Percentiles rank a stretch among this genome's conserved stretches.
phyloP scores from a whole-genome alignment of 1,140 invertebrate genomes.

The Ceratoteleas bidentatus region DNA sequence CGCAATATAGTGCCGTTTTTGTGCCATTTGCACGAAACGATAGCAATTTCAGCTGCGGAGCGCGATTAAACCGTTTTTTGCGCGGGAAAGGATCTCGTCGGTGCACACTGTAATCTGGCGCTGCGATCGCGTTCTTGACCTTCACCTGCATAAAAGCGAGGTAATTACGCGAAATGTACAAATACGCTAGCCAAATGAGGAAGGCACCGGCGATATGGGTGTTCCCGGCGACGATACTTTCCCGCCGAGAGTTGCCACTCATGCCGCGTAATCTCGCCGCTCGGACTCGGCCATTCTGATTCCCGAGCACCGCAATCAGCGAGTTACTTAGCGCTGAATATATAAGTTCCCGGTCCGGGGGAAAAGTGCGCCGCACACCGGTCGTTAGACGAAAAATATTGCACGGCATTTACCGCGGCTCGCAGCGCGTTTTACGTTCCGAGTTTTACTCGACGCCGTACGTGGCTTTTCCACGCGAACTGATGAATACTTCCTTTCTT shows the following conservation, averaged over 20 bases:
- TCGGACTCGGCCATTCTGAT: conserved; percentile 39
- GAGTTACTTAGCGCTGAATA: conserved; percentile 67
- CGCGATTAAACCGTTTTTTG: too few species aligned
- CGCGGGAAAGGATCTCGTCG: too few species aligned
- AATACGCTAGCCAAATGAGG: conserved; percentile 49
- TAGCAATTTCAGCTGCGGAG: too few species aligned
- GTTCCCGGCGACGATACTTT: conserved; percentile 69
- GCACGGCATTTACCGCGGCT: conserved; percentile 8
- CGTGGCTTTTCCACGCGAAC: too few species aligned
- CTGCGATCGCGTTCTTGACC: conserved; percentile 38
- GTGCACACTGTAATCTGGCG: conserved; percentile 22
- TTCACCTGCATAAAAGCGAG: conserved; percentile 50
- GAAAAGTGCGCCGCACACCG: conserved; percentile 54
- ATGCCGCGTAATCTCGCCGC: conserved; percentile 71
- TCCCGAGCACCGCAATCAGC: conserved; percentile 64
- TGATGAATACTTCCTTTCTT: too few species aligned
- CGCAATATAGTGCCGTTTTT: too few species aligned
- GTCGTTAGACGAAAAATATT: conserved; percentile 64
- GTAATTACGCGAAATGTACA: conserved; percentile 45
- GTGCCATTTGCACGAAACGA: too few species aligned
- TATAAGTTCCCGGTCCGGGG: conserved; percentile 58
- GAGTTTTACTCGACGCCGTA: too few species aligned
- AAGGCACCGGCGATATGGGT: conserved; percentile 71
- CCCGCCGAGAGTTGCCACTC: conserved; percentile 72
- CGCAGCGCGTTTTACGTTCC: neutral